Evolutionary conservation across 2,113 vertebrate genomes (phyloP), one percentile per base, ranked within the genome.

Genomic region (Pteruthius melanotis): DNA sequence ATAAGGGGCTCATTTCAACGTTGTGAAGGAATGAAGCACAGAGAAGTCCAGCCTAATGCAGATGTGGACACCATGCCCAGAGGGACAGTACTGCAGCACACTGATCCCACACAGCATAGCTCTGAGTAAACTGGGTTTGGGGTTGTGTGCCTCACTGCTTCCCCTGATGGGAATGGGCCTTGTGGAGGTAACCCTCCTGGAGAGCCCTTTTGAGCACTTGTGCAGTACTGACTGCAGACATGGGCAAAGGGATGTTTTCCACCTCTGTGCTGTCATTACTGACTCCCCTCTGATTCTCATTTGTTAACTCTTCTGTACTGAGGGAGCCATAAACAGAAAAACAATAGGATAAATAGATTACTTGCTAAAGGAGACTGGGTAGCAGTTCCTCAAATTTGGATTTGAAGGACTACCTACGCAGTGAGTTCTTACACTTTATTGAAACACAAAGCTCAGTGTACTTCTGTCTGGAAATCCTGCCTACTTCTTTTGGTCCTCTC

Each of bases 41-140:
- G 42, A 13, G 24, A 33, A 60, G 3, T 40, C 24, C 24, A 44
- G 6, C 27, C 44, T 52, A 27, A 14, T 64, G 13, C 35, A 23
- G 65, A 30, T 15, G 4, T 33, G 37, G 30, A 33, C 14, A 3
- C 14, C 6, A 11, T 19, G 26, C n/a, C 47, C n/a, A 49, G 42
- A 42, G 61, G 13, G 27, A 13, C 23, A 52, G 49, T 9, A 3
- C 66, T 80, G 30, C 57, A 49, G 31, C 5, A 17, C 37, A n/a
- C 31, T 45, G 39, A 53, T 75, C 5, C n/a, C 31, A 19, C 1
- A 0, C 13, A 72, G 35, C 18, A 11, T 1, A 40, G 44, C 49
- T 79, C 42, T 66, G 42, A 17, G 12, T 53, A 33, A 13, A 15
- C 33, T 88, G 18, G 4, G 66, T 54, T 19, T 9, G 49, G 22